Base-by-base conservation (phyloP, 2,888 invertebrate genomes). In the Pachydiplax longipennis region DNA sequence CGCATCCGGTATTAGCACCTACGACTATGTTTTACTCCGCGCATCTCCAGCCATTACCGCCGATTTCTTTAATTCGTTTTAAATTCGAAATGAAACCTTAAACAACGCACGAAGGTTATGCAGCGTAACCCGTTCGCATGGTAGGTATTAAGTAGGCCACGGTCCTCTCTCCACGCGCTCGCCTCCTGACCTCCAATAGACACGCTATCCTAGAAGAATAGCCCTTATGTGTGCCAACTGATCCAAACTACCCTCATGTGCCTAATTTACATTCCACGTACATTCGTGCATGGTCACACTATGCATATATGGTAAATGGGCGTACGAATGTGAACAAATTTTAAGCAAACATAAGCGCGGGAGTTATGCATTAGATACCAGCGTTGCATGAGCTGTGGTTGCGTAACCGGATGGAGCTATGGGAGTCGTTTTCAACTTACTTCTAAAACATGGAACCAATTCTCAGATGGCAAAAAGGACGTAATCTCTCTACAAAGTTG, bases 131-230 rank as follows among this genome's bases (percentile, higher is more conserved):
- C 87, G 87, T 87, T 87, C 61, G 58, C 87, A 37, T 31, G 83
- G 53, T 25, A 31, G 53, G 58, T 61, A 31, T 25, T n/a, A 87
- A 87, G 87, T 87, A 87, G 87, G 87, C 87, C 87, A 87, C 40
- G 87, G 87, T 87, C 87, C 87, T 61, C 58, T 87, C 58, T 35
- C 37, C 18, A 53, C 53, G 58, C 61, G 87, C 58, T 73, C 73
- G 61, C 58, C 87, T 87, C 87, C 58, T 87, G 87, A 87, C 87
- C 87, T 87, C 87, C 87, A 37, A 31, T 61, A 87, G 87, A 87
- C 87, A 87, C 87, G 87, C 87, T 87, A 87, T 87, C 87, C 87
- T 87, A 87, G 87, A 87, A 87, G 87, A 61, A 87, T 61, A 37
- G 58, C 58, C 61, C 87, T 35, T 87, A 65, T 87, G 61, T 87